phyloP scores from a whole-genome alignment of 2,888 invertebrate species.

The Hartigia nigra region DNA sequence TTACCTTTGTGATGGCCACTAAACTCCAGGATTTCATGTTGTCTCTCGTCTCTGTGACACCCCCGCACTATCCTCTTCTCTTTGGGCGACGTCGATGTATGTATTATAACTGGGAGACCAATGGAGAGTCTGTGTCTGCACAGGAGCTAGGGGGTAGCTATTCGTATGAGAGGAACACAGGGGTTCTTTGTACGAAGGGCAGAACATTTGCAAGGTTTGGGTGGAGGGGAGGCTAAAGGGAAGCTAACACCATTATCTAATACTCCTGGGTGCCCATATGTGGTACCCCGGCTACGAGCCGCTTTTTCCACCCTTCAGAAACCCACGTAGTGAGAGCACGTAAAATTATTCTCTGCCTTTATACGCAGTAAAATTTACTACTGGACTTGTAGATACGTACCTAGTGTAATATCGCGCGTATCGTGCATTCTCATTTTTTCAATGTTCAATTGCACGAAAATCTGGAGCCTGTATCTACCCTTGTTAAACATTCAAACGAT shows the following conservation, averaged over 20 bases:
- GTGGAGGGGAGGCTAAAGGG: slow-evolving; percentile 36
- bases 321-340: not conserved
- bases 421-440: not conserved
- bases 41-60: not conserved
- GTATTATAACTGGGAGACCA: not conserved
- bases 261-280: slow-evolving; percentile 62
- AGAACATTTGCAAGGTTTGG: slow-evolving; percentile 29
- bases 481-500: slow-evolving; percentile 21
- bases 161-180: slow-evolving; percentile 22
- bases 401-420: not conserved
- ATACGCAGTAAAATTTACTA: not conserved
- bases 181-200: slow-evolving; percentile 52
- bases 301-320: not conserved
- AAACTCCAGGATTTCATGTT: not conserved
- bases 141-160: slow-evolving; percentile 73
- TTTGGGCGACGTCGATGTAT: not conserved
- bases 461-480: not conserved
- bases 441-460: not conserved
- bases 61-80: not conserved
- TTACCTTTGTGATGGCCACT: not conserved
- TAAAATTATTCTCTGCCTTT: not conserved
- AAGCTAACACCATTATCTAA: slow-evolving; percentile 63
- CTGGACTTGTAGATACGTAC: not conserved
- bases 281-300: slow-evolving; percentile 56
- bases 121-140: not conserved